Evolutionary conservation across 2,888 invertebrate genomes (phyloP).

Genomic region (Chymomyza caudatula): DNA sequence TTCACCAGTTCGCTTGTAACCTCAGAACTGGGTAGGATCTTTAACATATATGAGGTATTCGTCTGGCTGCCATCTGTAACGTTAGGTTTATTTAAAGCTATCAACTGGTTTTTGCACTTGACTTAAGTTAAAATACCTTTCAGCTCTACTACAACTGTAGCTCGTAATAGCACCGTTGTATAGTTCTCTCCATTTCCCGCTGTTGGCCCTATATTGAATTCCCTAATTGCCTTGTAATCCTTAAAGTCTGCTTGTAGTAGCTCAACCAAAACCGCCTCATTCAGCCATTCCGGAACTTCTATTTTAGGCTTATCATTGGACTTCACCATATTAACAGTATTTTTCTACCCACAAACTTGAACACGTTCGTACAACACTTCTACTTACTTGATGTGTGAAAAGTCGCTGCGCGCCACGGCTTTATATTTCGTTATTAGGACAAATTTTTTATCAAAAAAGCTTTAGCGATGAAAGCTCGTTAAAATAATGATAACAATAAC

Average conservation of each 20-base stretch:
- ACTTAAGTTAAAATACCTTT: constrained; percentile 40
- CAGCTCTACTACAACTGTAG: constrained; percentile 48
- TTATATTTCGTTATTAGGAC: no score
- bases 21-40: constrained; percentile 48
- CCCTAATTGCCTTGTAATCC: constrained; percentile 43
- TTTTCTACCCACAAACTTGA: not conserved
- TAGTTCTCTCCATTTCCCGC: constrained; percentile 71
- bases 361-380: not conserved
- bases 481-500: no score
- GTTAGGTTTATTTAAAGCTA: not conserved
- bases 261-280: constrained; percentile 44
- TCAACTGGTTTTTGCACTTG: not conserved
- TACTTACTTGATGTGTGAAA: not conserved
- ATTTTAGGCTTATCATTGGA: not conserved
- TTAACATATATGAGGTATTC: constrained; percentile 58
- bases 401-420: no score
- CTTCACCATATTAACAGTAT: not conserved
- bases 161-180: constrained; percentile 61
- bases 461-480: no score
- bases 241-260: constrained; percentile 50
- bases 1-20: constrained; percentile 47
- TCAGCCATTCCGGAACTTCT: constrained; percentile 26
- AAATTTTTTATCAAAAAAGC: no score
- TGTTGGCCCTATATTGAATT: constrained; percentile 47
- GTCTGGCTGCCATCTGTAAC: constrained; percentile 39